Evolutionary conservation across 2,797 vertebrate species (phyloP).

Genomic region (Cryptoblepharus egeriae): DNA sequence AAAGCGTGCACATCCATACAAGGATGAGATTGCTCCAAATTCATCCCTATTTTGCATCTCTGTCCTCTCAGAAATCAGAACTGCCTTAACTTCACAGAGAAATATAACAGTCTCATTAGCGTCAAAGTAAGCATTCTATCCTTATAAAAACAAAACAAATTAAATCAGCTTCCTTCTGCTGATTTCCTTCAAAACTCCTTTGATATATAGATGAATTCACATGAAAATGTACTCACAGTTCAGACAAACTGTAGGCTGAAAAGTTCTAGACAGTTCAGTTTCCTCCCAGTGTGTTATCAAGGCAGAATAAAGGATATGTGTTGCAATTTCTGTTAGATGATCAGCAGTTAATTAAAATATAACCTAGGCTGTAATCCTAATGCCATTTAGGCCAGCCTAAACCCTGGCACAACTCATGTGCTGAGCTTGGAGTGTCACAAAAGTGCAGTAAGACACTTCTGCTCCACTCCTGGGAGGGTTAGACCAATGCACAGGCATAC

Average conservation of each 20-base stretch:
- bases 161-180: conserved; percentile 69
- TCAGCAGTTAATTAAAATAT: conserved; percentile 64
- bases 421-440: too few species aligned
- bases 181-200: conserved; percentile 55
- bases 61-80: not conserved
- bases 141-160: conserved; percentile 47
- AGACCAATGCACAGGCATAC: too few species aligned
- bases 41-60: not conserved
- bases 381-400: too few species aligned
- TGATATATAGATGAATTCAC: conserved; percentile 61
- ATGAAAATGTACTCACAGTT: conserved; percentile 33
- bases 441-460: too few species aligned
- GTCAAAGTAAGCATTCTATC: conserved; percentile 42
- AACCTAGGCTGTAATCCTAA: conserved; percentile 44
- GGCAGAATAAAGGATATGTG: too few species aligned
- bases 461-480: too few species aligned
- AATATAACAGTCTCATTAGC: conserved; percentile 5
- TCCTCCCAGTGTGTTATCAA: conserved; percentile 37
- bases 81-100: not conserved
- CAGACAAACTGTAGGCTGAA: conserved; percentile 36
- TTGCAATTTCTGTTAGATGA: conserved; percentile 41
- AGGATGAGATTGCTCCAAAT: not conserved
- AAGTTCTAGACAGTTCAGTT: conserved; percentile 51
- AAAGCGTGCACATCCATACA: not conserved
- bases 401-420: too few species aligned